phyloP scores from a whole-genome alignment of 2,113 vertebrate species.

The Gobio gobio region DNA sequence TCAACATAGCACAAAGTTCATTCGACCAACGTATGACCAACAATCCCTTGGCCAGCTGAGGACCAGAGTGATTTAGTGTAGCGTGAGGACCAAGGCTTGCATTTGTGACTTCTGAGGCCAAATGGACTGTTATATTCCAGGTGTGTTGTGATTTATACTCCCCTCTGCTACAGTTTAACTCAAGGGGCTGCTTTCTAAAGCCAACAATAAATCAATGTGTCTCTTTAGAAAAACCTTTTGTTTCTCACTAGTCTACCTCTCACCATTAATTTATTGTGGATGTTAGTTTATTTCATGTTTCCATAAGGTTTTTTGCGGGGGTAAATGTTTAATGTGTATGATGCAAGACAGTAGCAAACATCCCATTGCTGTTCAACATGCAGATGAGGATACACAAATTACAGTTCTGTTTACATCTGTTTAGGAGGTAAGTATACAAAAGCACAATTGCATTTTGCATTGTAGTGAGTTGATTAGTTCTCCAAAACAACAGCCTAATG shows the following conservation, averaged over 20 bases:
- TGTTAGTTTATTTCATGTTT: constrained; percentile 38
- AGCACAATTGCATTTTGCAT: background rate
- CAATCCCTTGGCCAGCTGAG: constrained; percentile 48
- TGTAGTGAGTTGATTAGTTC: background rate
- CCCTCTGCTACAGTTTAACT: constrained; percentile 66
- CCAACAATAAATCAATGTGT: constrained; percentile 70
- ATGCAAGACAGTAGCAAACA: constrained; percentile 25
- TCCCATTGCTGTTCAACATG: background rate
- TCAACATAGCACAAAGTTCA: constrained; percentile 45
- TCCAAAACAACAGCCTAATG: background rate
- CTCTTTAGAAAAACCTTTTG: constrained; percentile 57
- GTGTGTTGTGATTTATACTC: constrained; percentile 72
- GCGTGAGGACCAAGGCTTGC: constrained; percentile 52
- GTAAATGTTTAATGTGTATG: constrained; percentile 8
- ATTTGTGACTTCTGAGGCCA: constrained; percentile 64
- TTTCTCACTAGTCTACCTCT: constrained; percentile 58
- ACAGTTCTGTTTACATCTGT: background rate
- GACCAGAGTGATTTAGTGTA: constrained; percentile 65
- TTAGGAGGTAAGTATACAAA: background rate
- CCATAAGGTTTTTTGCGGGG: background rate
- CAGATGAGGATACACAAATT: background rate
- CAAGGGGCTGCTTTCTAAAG: constrained; percentile 67
- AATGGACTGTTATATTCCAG: constrained; percentile 65
- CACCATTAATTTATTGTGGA: constrained; percentile 65
- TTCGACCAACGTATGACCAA: background rate